phyloP scores from a whole-genome alignment of 2,888 invertebrate genomes.

The Aspidiotus destructor region DNA sequence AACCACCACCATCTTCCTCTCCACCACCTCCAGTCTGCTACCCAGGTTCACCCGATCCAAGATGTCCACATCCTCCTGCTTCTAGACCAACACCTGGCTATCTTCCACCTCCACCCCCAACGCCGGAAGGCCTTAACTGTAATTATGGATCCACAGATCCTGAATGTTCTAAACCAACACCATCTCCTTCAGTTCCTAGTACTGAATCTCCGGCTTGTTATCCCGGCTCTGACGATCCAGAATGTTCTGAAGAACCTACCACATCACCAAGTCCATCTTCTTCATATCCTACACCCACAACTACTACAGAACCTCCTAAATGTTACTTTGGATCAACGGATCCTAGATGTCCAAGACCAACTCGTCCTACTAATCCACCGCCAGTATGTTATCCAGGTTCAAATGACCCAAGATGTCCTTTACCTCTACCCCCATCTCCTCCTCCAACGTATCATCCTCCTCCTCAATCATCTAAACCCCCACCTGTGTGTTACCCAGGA shows the following conservation, averaged over 20 bases:
- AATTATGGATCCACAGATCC: conserved; percentile 41
- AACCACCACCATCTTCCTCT: conserved; percentile 33
- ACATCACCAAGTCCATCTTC: conserved; percentile 35
- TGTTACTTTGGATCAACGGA: conserved; percentile 37
- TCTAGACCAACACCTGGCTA: conserved; percentile 13
- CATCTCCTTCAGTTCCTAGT: conserved; percentile 35
- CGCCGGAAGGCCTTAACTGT: conserved; percentile 37
- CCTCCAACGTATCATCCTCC: conserved; percentile 38
- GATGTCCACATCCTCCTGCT: conserved; percentile 39
- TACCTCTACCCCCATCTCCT: conserved; percentile 29
- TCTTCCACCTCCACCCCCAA: conserved; percentile 16
- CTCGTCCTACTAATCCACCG: conserved; percentile 39
- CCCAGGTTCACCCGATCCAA: conserved; percentile 41
- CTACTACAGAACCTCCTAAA: conserved; percentile 35
- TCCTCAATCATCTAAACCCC: conserved; percentile 38
- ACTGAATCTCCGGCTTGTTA: conserved; percentile 38
- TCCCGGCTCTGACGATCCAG: conserved; percentile 40
- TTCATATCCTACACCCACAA: conserved; percentile 30
- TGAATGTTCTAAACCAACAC: conserved; percentile 37
- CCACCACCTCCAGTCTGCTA: conserved; percentile 37
- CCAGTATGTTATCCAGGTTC: conserved; percentile 38
- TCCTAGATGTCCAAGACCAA: conserved; percentile 38
- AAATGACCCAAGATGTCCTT: conserved; percentile 40
- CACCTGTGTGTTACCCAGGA: conserved; percentile 33
- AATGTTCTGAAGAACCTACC: conserved; percentile 38